These are phyloP conservation scores for Semnornis frantzii DNA, from an alignment of 2,113 vertebrate species.

Conservation along the genomic window DNA sequence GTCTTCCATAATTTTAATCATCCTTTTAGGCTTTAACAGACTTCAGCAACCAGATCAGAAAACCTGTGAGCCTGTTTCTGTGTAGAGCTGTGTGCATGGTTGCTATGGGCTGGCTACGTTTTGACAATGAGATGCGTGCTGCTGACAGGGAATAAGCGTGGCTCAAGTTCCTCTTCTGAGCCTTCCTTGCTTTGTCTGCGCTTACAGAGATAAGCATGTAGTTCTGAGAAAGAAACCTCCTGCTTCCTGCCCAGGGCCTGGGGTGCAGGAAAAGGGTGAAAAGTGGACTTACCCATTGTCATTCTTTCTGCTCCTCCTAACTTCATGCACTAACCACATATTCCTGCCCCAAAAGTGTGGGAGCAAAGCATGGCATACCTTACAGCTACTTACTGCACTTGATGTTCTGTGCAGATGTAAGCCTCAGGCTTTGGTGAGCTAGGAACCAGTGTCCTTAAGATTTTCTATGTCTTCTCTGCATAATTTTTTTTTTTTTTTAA, in stretches of 20 bases:
- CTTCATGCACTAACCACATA: accelerated
- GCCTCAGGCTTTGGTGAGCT: neutral
- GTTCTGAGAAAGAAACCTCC: neutral
- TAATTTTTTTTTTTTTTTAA: neutral
- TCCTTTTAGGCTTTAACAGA: neutral
- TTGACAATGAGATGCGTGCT: neutral
- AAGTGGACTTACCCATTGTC: neutral
- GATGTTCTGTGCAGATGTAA: neutral
- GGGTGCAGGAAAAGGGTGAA: neutral
- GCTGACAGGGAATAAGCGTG: neutral
- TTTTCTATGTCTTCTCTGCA: neutral
- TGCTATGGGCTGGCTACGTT: neutral
- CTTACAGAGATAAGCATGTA: neutral
- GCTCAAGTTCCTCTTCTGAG: neutral
- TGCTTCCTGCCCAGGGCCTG: neutral
- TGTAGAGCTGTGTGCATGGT: neutral
- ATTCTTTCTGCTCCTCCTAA: neutral
- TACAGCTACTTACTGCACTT: neutral
- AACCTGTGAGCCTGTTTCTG: neutral
- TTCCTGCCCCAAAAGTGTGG: neutral
- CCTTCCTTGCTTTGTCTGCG: neutral
- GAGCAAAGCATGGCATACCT: neutral
- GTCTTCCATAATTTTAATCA: neutral
- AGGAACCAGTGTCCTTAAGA: neutral
- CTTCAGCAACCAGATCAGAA: neutral